Percentiles rank a stretch among this genome's conserved stretches.
These are phyloP conservation scores for Halcyon leucocephala DNA, from an alignment of 2,797 vertebrate species.

Conservation along the genomic window DNA sequence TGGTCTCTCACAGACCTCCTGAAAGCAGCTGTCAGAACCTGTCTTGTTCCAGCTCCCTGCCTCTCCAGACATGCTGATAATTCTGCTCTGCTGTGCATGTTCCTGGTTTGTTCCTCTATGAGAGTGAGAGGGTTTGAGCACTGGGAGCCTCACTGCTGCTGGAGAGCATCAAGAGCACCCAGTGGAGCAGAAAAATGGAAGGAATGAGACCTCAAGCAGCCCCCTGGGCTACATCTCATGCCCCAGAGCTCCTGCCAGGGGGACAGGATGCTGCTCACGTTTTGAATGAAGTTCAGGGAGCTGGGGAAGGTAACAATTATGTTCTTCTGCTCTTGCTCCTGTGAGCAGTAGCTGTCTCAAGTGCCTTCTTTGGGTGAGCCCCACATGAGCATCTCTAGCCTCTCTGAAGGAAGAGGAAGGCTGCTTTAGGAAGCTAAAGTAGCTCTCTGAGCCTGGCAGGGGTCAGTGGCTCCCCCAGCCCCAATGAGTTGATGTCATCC, in stretches of 20 bases:
- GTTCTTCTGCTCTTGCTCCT: neutral
- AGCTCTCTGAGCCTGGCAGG: neutral
- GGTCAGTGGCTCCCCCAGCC: neutral
- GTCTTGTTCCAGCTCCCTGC: conserved; percentile 59
- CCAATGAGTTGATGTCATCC: neutral
- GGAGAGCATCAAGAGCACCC: neutral
- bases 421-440: neutral
- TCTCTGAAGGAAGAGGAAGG: neutral
- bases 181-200: neutral
- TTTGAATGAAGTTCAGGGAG: neutral
- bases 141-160: neutral
- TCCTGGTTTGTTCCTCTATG: neutral
- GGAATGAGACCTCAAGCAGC: accelerated
- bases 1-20: neutral
- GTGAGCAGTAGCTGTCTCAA: neutral
- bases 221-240: accelerated
- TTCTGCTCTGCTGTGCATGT: neutral
- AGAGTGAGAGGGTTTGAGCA: neutral
- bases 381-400: accelerated
- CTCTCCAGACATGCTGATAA: neutral
- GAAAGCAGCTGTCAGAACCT: conserved; percentile 49
- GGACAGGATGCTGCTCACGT: neutral
- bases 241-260: neutral
- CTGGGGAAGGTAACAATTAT: neutral
- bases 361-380: neutral